These are phyloP conservation scores for Gymnodraco acuticeps DNA, from an alignment of 2,797 vertebrate genomes.

Conservation along the genomic window DNA sequence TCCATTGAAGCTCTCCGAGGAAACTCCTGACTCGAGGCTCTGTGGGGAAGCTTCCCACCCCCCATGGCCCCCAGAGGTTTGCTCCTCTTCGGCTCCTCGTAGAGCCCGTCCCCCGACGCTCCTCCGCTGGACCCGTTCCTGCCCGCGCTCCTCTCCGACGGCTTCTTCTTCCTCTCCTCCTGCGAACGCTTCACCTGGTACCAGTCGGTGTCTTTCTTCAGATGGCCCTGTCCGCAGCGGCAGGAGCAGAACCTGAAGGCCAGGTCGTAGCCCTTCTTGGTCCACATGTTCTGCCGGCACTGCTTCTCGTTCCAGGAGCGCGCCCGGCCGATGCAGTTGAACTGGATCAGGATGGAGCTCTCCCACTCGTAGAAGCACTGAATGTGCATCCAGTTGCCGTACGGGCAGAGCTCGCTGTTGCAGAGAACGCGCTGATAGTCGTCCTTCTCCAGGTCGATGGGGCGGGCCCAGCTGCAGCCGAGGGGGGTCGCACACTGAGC, in stretches of 20 bases:
- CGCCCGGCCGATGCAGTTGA: conserved; percentile 97
- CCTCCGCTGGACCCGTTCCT: conserved; percentile 75
- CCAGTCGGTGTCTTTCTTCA: conserved; percentile 99
- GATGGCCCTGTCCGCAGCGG: conserved; percentile 96
- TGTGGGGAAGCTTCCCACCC: conserved; percentile 85
- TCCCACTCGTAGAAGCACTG: conserved; percentile 99
- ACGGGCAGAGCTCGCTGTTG: conserved; percentile 96
- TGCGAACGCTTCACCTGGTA: conserved; percentile 96
- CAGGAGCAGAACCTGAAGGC: conserved; percentile 99
- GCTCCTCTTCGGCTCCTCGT: conserved; percentile 92
- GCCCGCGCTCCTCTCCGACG: conserved; percentile 87
- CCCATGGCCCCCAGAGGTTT: conserved; percentile 68
- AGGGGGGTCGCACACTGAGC: conserved; percentile 94
- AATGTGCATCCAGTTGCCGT: conserved; percentile 97
- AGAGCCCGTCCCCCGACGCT: conserved; percentile 73
- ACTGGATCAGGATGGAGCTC: conserved; percentile 98
- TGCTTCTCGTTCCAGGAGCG: conserved; percentile 99
- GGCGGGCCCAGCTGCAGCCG: conserved; percentile 91
- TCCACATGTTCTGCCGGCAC: conserved; percentile 99
- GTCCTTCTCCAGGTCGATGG: conserved; percentile 95
- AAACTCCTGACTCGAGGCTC: conserved; percentile 90
- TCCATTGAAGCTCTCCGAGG: conserved; percentile 93
- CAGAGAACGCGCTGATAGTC: conserved; percentile 98
- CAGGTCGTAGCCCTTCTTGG: conserved; percentile 98
- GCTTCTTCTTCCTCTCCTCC: conserved; percentile 96